These are phyloP conservation scores for Sebastes hubbsi DNA, from an alignment of 2,797 vertebrate genomes.

Conservation along the genomic window DNA sequence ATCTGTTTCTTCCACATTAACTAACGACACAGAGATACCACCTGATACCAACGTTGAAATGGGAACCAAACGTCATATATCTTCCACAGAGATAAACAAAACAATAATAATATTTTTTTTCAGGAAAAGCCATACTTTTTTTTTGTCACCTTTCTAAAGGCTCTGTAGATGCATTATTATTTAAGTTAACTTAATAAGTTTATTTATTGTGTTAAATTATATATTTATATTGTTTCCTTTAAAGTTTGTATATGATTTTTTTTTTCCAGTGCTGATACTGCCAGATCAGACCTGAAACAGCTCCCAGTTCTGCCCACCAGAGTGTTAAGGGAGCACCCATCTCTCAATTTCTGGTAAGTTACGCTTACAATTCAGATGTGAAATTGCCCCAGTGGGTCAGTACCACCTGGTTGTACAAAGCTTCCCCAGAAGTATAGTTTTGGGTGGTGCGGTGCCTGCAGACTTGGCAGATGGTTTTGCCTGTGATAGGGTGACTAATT, in stretches of 20 bases:
- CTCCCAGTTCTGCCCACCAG: slow-evolving; percentile 91
- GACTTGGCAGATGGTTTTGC: slow-evolving; percentile 24
- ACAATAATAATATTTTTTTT: no score
- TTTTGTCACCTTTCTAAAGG: no score
- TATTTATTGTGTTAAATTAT: no score
- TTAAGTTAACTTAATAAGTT: no score
- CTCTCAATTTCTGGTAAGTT: slow-evolving; percentile 93
- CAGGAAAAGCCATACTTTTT: no score
- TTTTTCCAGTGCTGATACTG: slow-evolving; percentile 86
- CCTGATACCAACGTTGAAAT: no score
- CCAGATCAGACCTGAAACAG: slow-evolving; percentile 90
- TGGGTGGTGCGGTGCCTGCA: slow-evolving; percentile 1
- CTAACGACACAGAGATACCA: no score
- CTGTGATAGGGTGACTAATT: slow-evolving; percentile 52
- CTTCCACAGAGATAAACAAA: no score
- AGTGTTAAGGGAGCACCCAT: slow-evolving; percentile 95
- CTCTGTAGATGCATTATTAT: no score
- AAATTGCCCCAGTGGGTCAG: not conserved
- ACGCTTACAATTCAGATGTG: not conserved
- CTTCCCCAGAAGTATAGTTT: slow-evolving; percentile 31
- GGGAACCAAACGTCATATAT: no score
- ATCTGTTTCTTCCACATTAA: no score
- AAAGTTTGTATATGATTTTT: not conserved
- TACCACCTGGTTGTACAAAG: slow-evolving; percentile 27
- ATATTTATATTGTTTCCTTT: not conserved